Evolutionary conservation across 2,888 invertebrate species (phyloP).

Genomic region (Drosophila bunnanda): DNA sequence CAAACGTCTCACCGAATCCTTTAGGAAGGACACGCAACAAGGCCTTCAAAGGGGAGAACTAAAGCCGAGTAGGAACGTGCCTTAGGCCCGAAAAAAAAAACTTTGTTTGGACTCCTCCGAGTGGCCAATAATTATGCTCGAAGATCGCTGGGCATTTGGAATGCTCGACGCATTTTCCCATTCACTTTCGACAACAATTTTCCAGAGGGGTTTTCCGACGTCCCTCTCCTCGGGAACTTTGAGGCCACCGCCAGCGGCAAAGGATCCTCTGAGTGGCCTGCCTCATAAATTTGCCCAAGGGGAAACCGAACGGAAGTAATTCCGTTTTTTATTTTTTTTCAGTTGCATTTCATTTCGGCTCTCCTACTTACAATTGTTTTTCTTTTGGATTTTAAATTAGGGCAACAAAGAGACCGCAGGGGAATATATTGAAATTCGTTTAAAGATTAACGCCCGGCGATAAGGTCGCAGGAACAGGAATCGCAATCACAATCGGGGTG

Average conservation of each 20-base stretch:
- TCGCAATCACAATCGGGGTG: constrained; percentile 57
- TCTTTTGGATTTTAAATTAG: constrained; percentile 69
- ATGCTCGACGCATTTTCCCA: constrained; percentile 54
- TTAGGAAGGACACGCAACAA: constrained; percentile 34
- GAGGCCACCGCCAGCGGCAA: constrained; percentile 45
- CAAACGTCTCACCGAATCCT: constrained; percentile 49
- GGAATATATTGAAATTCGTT: constrained; percentile 51
- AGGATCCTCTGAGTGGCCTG: constrained; percentile 30
- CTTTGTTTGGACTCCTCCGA: constrained; percentile 12
- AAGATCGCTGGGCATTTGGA: constrained; percentile 21
- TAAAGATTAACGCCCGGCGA: constrained; percentile 45
- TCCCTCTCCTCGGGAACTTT: constrained; percentile 52
- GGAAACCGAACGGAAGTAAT: constrained; percentile 61
- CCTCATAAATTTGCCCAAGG: constrained; percentile 50
- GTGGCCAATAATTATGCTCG: constrained; percentile 36
- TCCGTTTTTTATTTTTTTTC: constrained; percentile 52
- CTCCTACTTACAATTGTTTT: constrained; percentile 4
- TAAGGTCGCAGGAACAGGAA: constrained; percentile 29
- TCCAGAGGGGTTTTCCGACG: constrained; percentile 14
- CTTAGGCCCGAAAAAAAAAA: constrained; percentile 10
- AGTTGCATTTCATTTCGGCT: constrained; percentile 39
- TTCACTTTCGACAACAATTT: constrained; percentile 28
- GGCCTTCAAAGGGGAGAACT: constrained; percentile 2
- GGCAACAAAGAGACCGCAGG: constrained; percentile 65
- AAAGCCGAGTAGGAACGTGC: constrained; percentile 30